Percentiles rank a stretch among this genome's conserved stretches.
phyloP scores from a whole-genome alignment of 2,113 vertebrate species.

The Oxyruncus cristatus region DNA sequence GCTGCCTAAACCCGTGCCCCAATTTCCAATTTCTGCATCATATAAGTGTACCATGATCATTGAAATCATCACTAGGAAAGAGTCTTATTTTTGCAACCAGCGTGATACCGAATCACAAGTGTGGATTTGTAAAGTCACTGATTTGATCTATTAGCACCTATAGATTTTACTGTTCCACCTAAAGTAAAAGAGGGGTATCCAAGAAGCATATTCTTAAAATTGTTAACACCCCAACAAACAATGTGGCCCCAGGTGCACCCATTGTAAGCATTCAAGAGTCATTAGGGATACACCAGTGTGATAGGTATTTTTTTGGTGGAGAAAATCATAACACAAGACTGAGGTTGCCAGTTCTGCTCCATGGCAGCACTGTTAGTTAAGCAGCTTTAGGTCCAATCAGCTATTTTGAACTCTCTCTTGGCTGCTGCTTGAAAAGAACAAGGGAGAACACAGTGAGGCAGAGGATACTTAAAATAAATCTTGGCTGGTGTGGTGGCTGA shows the following conservation, averaged over 20 bases:
- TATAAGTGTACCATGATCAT: background rate
- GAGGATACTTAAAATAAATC: conserved; percentile 50
- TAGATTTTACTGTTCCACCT: background rate
- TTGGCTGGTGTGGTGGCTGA: conserved; percentile 16
- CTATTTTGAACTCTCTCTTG: background rate
- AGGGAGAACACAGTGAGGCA: background rate
- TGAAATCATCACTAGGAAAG: background rate
- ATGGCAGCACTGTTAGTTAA: background rate
- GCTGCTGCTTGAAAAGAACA: background rate
- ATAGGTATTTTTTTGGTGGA: background rate
- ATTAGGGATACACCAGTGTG: background rate
- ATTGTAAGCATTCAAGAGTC: background rate
- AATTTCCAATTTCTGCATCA: background rate
- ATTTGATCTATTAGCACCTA: background rate
- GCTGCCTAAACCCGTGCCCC: background rate
- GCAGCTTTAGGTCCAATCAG: background rate
- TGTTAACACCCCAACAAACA: background rate
- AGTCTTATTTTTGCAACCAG: background rate
- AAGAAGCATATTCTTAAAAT: background rate
- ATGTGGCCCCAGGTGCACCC: background rate
- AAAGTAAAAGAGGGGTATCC: background rate
- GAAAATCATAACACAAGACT: background rate
- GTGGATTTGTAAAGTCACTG: background rate
- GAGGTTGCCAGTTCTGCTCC: background rate
- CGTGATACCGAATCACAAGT: background rate